Conservation (phyloP, 2,113 vertebrate genomes). For the Lutjanus erythropterus region DNA sequence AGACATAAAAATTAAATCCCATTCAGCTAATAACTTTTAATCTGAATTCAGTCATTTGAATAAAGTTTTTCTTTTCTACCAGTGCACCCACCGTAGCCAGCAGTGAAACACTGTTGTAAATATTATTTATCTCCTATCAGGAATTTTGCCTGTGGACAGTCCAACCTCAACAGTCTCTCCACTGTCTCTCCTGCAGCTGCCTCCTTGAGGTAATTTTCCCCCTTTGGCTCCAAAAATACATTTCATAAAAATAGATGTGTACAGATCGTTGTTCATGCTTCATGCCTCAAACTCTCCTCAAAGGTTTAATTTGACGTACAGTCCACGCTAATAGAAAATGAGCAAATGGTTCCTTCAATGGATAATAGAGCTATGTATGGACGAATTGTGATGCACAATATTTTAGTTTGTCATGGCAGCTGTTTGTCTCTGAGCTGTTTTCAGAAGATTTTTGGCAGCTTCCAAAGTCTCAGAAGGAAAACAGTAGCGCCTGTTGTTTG, state of each 20-base stretch:
- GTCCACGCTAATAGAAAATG: neutral
- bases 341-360: slow-evolving; percentile 17
- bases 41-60: neutral
- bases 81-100: neutral
- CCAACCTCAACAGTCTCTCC: neutral
- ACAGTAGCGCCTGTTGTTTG: neutral
- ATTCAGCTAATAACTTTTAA: neutral
- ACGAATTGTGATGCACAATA: neutral
- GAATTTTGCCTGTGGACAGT: slow-evolving; percentile 30
- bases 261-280: slow-evolving; percentile 23
- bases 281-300: slow-evolving; percentile 27
- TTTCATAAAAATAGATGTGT: slow-evolving; percentile 29
- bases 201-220: neutral
- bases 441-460: neutral
- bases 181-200: slow-evolving; percentile 28
- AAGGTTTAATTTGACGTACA: slow-evolving; percentile 16
- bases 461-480: too few relatives aligned
- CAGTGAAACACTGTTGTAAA: neutral
- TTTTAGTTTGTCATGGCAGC: neutral
- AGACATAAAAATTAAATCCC: slow-evolving; percentile 11
- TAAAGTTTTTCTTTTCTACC: neutral
- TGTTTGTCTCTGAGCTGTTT: neutral
- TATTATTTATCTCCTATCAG: slow-evolving; percentile 22
- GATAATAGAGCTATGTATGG: slow-evolving; percentile 10
- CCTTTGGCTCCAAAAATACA: slow-evolving; percentile 11